Conservation (phyloP, 1,140 invertebrate species). For the Portunus trituberculatus region DNA sequence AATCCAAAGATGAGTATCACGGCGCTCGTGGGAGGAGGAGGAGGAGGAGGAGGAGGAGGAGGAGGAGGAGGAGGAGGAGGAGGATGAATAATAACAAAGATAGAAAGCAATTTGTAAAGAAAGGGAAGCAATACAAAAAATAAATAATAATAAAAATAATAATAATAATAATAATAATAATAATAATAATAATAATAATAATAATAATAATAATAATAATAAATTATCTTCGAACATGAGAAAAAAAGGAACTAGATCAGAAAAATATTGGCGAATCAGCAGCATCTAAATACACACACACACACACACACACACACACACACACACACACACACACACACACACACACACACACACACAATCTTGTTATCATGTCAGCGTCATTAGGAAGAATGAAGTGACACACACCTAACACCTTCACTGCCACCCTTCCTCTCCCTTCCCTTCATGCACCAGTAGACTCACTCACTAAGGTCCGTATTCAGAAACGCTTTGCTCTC, state of each 20-base stretch:
- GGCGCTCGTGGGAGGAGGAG: background rate
- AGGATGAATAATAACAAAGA: background rate
- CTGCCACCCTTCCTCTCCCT: background rate
- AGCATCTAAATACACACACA: too few species aligned
- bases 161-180: too few species aligned
- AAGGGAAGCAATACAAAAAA: too few species aligned
- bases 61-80: too few species aligned
- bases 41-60: background rate
- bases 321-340: background rate
- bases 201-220: too few species aligned
- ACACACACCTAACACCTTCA: background rate
- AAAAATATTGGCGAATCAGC: background rate
- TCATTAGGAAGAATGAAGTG: background rate
- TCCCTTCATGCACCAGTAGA: too few species aligned
- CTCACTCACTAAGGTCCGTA: too few species aligned
- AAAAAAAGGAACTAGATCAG: background rate
- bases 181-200: too few species aligned
- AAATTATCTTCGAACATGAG: background rate
- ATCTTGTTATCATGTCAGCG: background rate
- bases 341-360: background rate
- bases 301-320: background rate
- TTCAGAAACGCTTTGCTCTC: too few species aligned
- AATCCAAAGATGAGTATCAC: background rate
- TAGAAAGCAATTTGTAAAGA: background rate
- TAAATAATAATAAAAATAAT: too few species aligned